Conservation (phyloP, 2,888 invertebrate species). For the Metalampra italica region DNA sequence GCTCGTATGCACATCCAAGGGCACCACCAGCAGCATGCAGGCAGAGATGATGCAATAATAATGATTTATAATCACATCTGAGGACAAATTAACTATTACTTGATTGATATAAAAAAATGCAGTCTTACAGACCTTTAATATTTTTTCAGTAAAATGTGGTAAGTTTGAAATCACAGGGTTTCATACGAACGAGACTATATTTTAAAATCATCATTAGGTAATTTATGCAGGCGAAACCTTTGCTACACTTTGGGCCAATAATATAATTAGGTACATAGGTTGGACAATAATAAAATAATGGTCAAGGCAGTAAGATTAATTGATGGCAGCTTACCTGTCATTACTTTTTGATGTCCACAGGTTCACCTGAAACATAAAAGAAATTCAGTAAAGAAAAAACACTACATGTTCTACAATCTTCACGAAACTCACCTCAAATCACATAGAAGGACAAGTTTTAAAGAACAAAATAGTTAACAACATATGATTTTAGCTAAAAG, state of each 20-base stretch:
- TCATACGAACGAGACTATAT: constrained; percentile 58
- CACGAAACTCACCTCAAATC: constrained; percentile 57
- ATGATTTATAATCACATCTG: not conserved
- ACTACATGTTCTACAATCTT: constrained; percentile 41
- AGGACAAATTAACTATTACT: not conserved
- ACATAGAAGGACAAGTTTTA: constrained; percentile 32
- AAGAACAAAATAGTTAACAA: constrained; percentile 29
- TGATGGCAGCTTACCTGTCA: no score
- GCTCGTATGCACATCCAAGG: no score
- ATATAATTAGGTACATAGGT: no score
- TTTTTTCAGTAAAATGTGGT: constrained; percentile 40
- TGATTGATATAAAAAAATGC: no score
- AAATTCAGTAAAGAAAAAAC: constrained; percentile 65
- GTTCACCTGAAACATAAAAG: constrained; percentile 58
- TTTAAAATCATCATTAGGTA: constrained; percentile 35
- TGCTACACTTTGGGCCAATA: no score
- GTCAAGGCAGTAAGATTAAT: no score
- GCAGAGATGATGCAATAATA: no score
- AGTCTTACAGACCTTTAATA: not conserved
- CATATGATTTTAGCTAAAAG: constrained; percentile 50
- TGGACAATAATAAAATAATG: not conserved
- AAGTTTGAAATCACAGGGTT: constrained; percentile 45
- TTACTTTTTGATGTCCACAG: not conserved
- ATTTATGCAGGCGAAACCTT: not conserved
- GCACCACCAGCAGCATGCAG: no score